Evolutionary conservation across 2,888 invertebrate genomes (phyloP).

Genomic region (Chromoteleia sp.): DNA sequence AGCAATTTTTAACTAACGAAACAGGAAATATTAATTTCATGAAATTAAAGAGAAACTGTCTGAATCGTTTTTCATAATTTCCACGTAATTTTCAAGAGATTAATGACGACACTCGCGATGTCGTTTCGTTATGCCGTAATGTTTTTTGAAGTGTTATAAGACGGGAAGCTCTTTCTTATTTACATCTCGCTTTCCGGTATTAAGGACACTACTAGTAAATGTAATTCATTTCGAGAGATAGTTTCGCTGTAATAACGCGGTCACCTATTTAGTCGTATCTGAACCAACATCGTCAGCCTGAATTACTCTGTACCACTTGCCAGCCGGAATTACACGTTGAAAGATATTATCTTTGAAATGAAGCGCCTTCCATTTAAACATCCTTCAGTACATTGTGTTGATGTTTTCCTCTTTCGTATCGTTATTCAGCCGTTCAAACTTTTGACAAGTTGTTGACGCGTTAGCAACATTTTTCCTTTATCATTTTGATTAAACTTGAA

Average conservation of each 20-base stretch:
- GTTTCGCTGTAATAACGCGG: constrained; percentile 51
- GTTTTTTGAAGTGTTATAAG: constrained; percentile 5
- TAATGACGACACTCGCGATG: constrained; percentile 1
- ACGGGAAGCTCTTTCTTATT: constrained; percentile 26
- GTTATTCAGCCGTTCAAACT: constrained; percentile 9
- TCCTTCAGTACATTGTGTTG: constrained; percentile 17
- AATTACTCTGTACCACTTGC: constrained; percentile 56
- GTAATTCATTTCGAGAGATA: constrained; percentile 52
- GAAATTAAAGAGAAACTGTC: no score
- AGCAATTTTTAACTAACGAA: no score
- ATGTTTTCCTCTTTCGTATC: constrained; percentile 34
- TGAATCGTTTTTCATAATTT: no score
- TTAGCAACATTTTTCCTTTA: neutral
- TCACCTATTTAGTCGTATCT: constrained; percentile 54
- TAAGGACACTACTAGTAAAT: constrained; percentile 19
- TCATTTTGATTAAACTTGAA: constrained; percentile 7
- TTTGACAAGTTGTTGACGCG: neutral
- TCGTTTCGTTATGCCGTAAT: constrained; percentile 8
- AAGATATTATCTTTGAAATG: constrained; percentile 59
- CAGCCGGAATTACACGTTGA: constrained; percentile 43
- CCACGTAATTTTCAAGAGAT: constrained; percentile 9
- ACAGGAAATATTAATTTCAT: no score
- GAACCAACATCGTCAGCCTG: constrained; percentile 38
- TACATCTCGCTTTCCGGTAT: constrained; percentile 32
- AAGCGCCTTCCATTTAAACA: constrained; percentile 34